Evolutionary conservation across 2,888 invertebrate species (phyloP), one percentile per base, ranked within the genome.

Genomic region (Drosophila neotestacea): DNA sequence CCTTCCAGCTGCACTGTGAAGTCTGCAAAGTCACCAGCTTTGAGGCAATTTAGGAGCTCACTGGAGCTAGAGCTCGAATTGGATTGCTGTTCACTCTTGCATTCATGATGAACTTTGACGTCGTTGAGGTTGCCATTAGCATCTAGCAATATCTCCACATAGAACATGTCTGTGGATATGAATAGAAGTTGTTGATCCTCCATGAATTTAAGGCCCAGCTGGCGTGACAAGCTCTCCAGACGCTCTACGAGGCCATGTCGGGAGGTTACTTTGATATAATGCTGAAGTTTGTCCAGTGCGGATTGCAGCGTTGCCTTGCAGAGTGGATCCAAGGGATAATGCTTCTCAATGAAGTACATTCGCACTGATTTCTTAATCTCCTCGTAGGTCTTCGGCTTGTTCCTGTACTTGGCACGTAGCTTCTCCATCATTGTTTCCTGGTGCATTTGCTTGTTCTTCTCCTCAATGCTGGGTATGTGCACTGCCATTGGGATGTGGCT

Each of bases 91-190:
- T 95, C 95, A 65, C 94, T 94, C 93, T 97, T 97, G 85, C 97
- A 97, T 92, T 98, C 98, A 91, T 98, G 98, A 92, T 98, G 97
- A 63, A 98, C 96, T 91, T 95, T 95, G 0, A 98, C 98, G 94
- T 98, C 98, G 90, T 96, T 96, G 0, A 98, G 96, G 34, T 95
- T 94, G 30, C 98, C 98, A 41, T 94, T 95, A 4, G 95, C 94
- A 89, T 98, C 98, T 61, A 98, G 94, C 59, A 97, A 93, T 85
- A 99, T 96, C 93, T 98, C 98, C 81, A 98, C 94, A 92, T 97
- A 98, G 93, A 98, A 98, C 98, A 98, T 98, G 91, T 98, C 98
- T 0, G 98, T 98, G 42, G 97, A 98, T 92, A 98, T 98, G 91
- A 98, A 98, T 70, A 97, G 94, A 46, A 96, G 96, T 52, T 96